These are phyloP conservation scores for Metopia argyrocephala DNA, from an alignment of 2,888 invertebrate genomes.

Conservation along the genomic window DNA sequence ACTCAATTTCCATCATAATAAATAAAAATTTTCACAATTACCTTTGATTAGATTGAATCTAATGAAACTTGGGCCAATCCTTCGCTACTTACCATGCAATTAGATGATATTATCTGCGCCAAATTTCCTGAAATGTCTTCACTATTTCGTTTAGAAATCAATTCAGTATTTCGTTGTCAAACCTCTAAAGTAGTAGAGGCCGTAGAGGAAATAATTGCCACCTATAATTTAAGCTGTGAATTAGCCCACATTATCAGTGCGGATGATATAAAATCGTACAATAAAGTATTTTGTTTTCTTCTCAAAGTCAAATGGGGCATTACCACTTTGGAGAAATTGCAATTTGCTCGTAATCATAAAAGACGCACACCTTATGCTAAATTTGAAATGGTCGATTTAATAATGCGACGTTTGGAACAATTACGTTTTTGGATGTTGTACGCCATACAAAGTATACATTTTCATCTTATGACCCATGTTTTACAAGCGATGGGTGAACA, in stretches of 20 bases:
- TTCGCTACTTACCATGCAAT: constrained; percentile 77
- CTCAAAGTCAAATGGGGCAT: constrained; percentile 81
- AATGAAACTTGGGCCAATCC: constrained; percentile 78
- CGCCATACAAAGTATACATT: constrained; percentile 80
- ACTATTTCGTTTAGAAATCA: constrained; percentile 71
- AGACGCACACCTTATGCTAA: constrained; percentile 69
- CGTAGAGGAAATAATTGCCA: constrained; percentile 72
- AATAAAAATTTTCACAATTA: background rate
- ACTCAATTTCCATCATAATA: too few relatives aligned
- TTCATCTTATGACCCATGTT: constrained; percentile 79
- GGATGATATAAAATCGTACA: constrained; percentile 72
- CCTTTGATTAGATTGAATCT: constrained; percentile 77
- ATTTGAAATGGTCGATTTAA: constrained; percentile 72
- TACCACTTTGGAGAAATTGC: constrained; percentile 79
- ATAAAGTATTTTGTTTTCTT: constrained; percentile 79
- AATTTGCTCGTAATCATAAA: constrained; percentile 73
- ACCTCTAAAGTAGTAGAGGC: constrained; percentile 74
- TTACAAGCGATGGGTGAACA: constrained; percentile 76
- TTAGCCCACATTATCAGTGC: constrained; percentile 72
- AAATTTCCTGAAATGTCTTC: constrained; percentile 76
- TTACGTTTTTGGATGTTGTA: constrained; percentile 81
- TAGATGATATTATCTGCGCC: constrained; percentile 79
- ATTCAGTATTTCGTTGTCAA: constrained; percentile 67
- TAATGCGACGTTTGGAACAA: constrained; percentile 79
- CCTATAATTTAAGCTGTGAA: constrained; percentile 71